A percentile compares a stretch with the other conserved stretches of the same genome.
Evolutionary conservation across 2,888 invertebrate species (phyloP).

Genomic region (Oxytorus armatus): DNA sequence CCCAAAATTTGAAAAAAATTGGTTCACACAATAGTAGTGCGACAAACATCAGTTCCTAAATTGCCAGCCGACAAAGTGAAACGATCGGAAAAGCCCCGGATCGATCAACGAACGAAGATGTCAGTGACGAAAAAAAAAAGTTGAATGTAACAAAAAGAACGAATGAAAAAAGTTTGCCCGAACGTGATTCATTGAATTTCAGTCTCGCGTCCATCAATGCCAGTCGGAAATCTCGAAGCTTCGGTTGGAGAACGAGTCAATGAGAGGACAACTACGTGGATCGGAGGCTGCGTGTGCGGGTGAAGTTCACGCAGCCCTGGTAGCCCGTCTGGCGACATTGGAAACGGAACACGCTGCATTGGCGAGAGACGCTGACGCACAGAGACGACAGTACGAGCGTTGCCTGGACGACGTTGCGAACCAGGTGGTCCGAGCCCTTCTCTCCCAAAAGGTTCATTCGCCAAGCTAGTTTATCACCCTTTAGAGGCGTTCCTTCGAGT

Average conservation of each 20-base stretch:
- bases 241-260: conserved; percentile 89
- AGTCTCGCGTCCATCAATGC: conserved; percentile 90
- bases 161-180: conserved; percentile 6
- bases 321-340: conserved; percentile 86
- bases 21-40: no score
- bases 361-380: conserved; percentile 88
- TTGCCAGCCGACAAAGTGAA: no score
- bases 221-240: conserved; percentile 89
- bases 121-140: no score
- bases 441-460: conserved; percentile 91
- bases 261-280: conserved; percentile 84
- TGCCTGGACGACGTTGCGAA: conserved; percentile 93
- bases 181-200: conserved; percentile 44
- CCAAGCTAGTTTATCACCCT: conserved; percentile 60
- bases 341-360: conserved; percentile 88
- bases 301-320: conserved; percentile 84
- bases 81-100: no score
- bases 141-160: neutral
- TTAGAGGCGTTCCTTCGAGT: conserved; percentile 3
- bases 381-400: conserved; percentile 91
- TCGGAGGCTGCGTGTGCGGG: conserved; percentile 82
- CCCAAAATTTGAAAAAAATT: no score
- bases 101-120: no score
- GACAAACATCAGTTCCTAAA: no score
- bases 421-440: conserved; percentile 92